Evolutionary conservation across 1,140 invertebrate species (phyloP).

Genomic region (Drosophila navojoa): DNA sequence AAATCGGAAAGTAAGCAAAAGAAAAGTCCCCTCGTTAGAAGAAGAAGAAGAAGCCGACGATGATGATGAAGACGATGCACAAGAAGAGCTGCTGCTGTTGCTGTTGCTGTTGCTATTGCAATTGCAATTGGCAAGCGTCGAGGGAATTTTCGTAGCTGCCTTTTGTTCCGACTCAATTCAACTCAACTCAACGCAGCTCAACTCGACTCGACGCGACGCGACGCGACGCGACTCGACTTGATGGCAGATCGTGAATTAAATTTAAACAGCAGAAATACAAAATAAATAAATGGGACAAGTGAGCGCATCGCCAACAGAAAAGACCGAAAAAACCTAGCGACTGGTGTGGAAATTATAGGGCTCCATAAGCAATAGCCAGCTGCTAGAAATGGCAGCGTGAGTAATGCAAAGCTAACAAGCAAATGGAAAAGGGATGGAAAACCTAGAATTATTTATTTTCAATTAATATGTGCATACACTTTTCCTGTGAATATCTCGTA

Average conservation of each 20-base stretch:
- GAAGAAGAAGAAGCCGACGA: constrained; percentile 25
- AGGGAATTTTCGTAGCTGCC: constrained; percentile 41
- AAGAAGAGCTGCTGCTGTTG: constrained; percentile 23
- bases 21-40: constrained; percentile 32
- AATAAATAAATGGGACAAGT: constrained; percentile 82
- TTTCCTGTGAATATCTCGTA: no score
- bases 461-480: no score
- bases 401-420: no score
- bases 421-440: neutral
- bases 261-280: constrained; percentile 78
- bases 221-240: constrained; percentile 30
- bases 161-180: constrained; percentile 23
- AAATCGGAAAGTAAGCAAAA: constrained; percentile 76
- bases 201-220: constrained; percentile 22
- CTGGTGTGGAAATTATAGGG: constrained; percentile 73
- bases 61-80: constrained; percentile 10
- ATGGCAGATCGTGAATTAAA: constrained; percentile 76
- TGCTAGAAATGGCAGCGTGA: constrained; percentile 17
- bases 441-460: no score
- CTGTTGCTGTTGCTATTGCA: neutral
- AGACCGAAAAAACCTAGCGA: neutral
- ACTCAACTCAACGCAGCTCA: constrained; percentile 8
- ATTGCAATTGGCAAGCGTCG: constrained; percentile 23
- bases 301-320: constrained; percentile 45
- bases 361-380: constrained; percentile 20